phyloP scores from a whole-genome alignment of 2,113 vertebrate species.

The Carollia perspicillata region DNA sequence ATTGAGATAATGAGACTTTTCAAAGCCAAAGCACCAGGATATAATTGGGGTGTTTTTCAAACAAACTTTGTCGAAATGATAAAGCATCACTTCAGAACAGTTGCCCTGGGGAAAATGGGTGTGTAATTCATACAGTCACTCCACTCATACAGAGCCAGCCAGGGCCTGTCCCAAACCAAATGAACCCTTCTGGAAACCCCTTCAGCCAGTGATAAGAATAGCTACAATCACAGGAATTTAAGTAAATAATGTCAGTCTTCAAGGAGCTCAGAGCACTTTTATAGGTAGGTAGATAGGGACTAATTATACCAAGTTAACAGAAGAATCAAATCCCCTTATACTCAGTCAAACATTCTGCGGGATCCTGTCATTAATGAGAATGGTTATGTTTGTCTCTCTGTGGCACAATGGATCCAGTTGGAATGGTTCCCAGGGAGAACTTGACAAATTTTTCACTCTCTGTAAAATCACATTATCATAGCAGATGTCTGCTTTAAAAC shows the following conservation, averaged over 20 bases:
- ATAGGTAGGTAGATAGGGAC: not conserved
- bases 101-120: not conserved
- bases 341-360: not conserved
- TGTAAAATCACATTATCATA: not conserved
- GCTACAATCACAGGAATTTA: not conserved
- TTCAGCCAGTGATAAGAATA: not conserved
- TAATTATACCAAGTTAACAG: not conserved
- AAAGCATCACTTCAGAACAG: not conserved
- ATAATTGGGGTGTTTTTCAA: slow-evolving; percentile 36
- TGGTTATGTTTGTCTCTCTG: not conserved
- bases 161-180: not conserved
- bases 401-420: not conserved
- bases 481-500: not conserved
- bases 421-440: not conserved
- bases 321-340: not conserved
- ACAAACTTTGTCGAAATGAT: slow-evolving; percentile 2
- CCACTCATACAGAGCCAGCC: not conserved
- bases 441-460: not conserved
- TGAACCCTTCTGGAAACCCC: not conserved
- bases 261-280: not conserved
- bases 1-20: not conserved
- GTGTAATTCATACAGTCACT: not conserved
- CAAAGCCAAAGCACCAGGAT: not conserved
- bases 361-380: not conserved
- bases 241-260: not conserved